Percentiles rank a stretch among this genome's conserved stretches.
Conservation (phyloP, 1,140 invertebrate genomes). For the Macrobrachium rosenbergii region DNA sequence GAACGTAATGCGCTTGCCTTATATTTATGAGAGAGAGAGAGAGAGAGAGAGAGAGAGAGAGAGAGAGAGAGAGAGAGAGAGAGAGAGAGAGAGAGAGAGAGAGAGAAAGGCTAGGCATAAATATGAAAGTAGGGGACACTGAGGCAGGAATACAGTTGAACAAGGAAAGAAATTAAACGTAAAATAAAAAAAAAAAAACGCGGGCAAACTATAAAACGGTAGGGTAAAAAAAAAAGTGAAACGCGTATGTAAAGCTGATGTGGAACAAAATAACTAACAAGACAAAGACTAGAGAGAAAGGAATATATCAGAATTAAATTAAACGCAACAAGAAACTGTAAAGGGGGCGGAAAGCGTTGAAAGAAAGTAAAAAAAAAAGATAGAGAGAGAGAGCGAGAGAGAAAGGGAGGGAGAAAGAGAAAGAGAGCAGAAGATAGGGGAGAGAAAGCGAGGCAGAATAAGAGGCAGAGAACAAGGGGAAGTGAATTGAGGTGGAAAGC, state of each 20-base stretch:
- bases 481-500: conserved; percentile 13
- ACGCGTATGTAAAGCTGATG: too few relatives aligned
- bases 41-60: conserved; percentile 24
- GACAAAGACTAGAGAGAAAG: too few relatives aligned
- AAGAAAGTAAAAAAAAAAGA: background rate
- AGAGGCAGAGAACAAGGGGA: conserved; percentile 8
- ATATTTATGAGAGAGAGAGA: conserved; percentile 2
- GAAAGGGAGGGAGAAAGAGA: conserved; percentile 26
- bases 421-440: conserved; percentile 10
- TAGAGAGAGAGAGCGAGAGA: conserved; percentile 7
- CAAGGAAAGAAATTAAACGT: too few relatives aligned
- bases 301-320: too few relatives aligned
- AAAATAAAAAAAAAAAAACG: background rate
- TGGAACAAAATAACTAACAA: too few relatives aligned
- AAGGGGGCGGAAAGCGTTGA: too few relatives aligned
- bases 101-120: background rate
- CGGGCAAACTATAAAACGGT: background rate
- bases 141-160: too few relatives aligned
- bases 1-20: too few relatives aligned
- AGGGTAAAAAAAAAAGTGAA: background rate
- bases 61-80: conserved; percentile 19
- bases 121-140: too few relatives aligned
- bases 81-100: conserved; percentile 30
- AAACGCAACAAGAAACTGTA: too few relatives aligned
- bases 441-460: conserved; percentile 24